Base-by-base conservation (phyloP, 2,113 vertebrate species). In the Eurypyga helias region DNA sequence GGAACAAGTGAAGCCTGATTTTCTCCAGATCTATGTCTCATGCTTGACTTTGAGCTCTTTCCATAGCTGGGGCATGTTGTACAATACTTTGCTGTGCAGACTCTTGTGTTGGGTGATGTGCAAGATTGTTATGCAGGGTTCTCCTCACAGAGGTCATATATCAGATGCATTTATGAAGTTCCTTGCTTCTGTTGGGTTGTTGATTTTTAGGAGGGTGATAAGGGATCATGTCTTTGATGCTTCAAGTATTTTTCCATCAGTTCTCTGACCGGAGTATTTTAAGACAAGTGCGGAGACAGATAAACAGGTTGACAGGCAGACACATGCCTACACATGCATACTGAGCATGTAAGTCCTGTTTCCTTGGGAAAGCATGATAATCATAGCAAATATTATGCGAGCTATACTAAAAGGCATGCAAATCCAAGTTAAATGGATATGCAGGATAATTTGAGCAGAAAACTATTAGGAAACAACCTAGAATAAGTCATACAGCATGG, bases 1-100 rank as follows among this genome's bases (percentile, higher is more conserved):
- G 89, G 89, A 96, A 96, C 91, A 94, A 96, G 89, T 12, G 51
- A 79, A 87, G 81, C 93, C 61, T 95, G 87, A 94, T 96, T 95
- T 96, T 91, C 89, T 95, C 84, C 89, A 85, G 45, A 65, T 91
- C 54, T 88, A 0, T 54, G 57, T 83, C 80, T 96, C 87, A 89
- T 78, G 61, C 57, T 84, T 91, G 72, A 78, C 66, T 91, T 52
- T 20, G 33, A 87, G 60, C 64, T 89, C 48, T 87, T 96, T 90
- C 70, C 13, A 2, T 87, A 67, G 79, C 51, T 82, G 73, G 5
- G 28, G 26, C 41, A 67, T 85, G 91, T 76, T 65, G 96, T 82
- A 31, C 0, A 7, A 19, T 67, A 64, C 52, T 79, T 82, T 61
- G 24, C 34, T 82, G 0, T 45, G 18, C 57, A 64, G 21, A 23